These are phyloP conservation scores for Chirona hameri DNA, from an alignment of 2,888 invertebrate genomes.

Conservation along the genomic window DNA sequence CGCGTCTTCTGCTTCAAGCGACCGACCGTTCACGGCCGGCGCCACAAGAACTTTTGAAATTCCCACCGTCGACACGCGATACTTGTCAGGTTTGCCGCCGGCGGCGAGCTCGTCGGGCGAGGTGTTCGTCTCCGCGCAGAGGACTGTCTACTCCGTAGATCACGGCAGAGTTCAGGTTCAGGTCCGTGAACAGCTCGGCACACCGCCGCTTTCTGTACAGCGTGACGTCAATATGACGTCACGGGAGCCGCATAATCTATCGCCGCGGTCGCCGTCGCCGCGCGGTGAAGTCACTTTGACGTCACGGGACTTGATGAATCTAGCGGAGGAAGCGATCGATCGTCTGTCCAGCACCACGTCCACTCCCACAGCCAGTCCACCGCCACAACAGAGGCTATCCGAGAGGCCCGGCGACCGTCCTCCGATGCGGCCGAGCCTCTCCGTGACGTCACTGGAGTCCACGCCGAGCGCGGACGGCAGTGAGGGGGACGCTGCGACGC, in stretches of 20 bases:
- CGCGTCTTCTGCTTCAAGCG: background rate
- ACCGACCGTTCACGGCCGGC: background rate
- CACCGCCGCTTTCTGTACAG: background rate
- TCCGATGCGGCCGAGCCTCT: background rate
- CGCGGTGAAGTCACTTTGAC: background rate
- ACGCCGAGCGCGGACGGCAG: background rate
- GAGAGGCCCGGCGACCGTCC: background rate
- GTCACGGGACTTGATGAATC: background rate
- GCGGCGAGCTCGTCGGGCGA: background rate
- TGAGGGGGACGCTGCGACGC: background rate
- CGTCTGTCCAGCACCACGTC: background rate
- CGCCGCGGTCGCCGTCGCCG: no score
- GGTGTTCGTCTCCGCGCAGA: background rate
- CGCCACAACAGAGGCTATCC: background rate
- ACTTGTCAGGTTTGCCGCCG: background rate
- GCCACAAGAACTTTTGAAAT: background rate
- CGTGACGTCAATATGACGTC: background rate
- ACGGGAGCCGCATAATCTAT: background rate
- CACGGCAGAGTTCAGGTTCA: background rate
- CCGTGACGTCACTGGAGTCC: conserved; percentile 1
- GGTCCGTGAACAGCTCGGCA: background rate
- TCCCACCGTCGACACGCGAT: background rate
- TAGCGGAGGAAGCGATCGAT: background rate
- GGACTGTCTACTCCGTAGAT: background rate
- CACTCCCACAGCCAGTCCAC: background rate